These are phyloP conservation scores for Tenodera sinensis DNA, from an alignment of 2,888 invertebrate species.

Conservation along the genomic window DNA sequence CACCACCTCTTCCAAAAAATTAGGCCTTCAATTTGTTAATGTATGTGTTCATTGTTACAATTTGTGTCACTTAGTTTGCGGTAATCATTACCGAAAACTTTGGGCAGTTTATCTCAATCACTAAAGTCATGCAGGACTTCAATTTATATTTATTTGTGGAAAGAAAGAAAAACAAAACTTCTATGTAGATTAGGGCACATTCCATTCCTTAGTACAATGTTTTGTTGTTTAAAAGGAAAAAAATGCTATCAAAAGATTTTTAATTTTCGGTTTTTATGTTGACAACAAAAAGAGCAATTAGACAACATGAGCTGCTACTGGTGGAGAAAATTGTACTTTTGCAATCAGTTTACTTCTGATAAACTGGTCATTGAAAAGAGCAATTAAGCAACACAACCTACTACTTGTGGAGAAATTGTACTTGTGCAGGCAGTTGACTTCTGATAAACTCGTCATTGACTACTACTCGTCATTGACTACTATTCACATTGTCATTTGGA, in stretches of 20 bases:
- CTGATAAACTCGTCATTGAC: not conserved
- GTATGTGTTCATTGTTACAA: not conserved
- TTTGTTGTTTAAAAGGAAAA: not conserved
- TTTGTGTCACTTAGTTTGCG: not conserved
- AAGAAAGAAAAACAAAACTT: not conserved
- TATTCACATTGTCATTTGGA: not conserved
- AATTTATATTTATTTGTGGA: not conserved
- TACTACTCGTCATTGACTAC: no score
- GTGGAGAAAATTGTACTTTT: not conserved
- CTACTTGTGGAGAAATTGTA: not conserved
- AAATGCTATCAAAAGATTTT: not conserved
- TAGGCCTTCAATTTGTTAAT: not conserved
- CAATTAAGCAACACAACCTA: not conserved
- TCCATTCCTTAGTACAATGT: not conserved
- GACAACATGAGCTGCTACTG: not conserved
- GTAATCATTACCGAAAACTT: not conserved
- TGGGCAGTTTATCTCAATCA: not conserved
- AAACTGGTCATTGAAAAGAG: not conserved
- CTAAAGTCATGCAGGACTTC: not conserved
- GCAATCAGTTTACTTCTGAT: not conserved
- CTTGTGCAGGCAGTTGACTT: not conserved
- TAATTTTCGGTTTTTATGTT: not conserved
- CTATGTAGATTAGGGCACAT: not conserved
- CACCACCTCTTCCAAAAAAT: conserved; percentile 18
- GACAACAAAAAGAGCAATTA: not conserved